Evolutionary conservation across 2,888 invertebrate species (phyloP).

Genomic region (Epinotia bilunana): DNA sequence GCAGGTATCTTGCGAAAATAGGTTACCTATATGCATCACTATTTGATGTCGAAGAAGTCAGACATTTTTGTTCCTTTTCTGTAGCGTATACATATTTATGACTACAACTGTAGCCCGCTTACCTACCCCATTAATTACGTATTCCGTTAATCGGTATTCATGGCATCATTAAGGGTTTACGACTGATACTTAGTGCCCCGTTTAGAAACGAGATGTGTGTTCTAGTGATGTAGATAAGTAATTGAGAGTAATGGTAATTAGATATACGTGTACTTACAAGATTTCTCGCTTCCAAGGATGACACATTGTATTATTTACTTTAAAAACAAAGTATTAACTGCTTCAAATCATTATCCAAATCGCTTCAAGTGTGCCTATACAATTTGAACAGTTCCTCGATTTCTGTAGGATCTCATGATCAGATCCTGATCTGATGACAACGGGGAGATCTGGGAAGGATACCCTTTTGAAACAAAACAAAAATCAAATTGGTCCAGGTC

Average conservation of each 20-base stretch:
- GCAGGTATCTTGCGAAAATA: too few relatives aligned
- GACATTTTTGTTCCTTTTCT: background rate
- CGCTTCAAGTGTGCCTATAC: too few relatives aligned
- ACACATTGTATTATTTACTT: background rate
- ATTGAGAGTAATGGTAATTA: conserved; percentile 25
- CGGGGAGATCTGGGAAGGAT: too few relatives aligned
- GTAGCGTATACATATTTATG: background rate
- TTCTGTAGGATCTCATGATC: too few relatives aligned
- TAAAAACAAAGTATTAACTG: too few relatives aligned
- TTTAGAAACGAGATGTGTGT: conserved; percentile 15
- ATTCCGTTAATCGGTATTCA: conserved; percentile 56
- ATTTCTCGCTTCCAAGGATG: background rate
- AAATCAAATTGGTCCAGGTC: too few relatives aligned
- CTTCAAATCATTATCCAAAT: too few relatives aligned
- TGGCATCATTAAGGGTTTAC: conserved; percentile 54
- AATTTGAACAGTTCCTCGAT: too few relatives aligned
- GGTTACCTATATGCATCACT: too few relatives aligned
- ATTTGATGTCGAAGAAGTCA: too few relatives aligned
- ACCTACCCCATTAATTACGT: conserved; percentile 53
- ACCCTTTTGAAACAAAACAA: too few relatives aligned
- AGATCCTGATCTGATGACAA: too few relatives aligned
- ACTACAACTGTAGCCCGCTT: background rate
- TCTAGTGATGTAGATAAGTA: conserved; percentile 17
- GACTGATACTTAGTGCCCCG: conserved; percentile 18
- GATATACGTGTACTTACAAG: conserved; percentile 1